Evolutionary conservation across 2,797 vertebrate genomes (phyloP).

Genomic region (Karalla daura): DNA sequence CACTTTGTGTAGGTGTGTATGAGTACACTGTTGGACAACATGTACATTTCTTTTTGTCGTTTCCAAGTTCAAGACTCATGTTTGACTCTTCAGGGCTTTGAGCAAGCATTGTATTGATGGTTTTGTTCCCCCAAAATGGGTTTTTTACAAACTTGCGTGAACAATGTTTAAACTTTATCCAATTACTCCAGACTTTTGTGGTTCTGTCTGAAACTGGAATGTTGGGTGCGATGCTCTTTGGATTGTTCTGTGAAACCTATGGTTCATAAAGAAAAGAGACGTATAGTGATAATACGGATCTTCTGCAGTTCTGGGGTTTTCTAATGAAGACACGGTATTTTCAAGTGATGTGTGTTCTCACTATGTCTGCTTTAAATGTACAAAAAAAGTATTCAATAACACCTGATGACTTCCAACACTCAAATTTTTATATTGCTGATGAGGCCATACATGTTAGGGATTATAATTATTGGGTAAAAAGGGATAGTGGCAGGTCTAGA

Average conservation of each 20-base stretch:
- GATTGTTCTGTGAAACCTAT: neutral
- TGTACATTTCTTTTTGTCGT: slow-evolving; percentile 17
- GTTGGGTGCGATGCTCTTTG: neutral
- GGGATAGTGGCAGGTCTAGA: too few species aligned
- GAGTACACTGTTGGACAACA: neutral
- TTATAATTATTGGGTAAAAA: too few species aligned
- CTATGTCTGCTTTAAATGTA: too few species aligned
- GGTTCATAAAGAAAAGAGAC: too few species aligned
- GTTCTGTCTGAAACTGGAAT: slow-evolving; percentile 8
- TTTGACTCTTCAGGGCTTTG: slow-evolving; percentile 13
- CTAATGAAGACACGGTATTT: neutral
- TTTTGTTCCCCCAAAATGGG: slow-evolving; percentile 25
- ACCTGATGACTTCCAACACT: too few species aligned
- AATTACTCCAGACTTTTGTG: slow-evolving; percentile 8
- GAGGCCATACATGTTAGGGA: too few species aligned
- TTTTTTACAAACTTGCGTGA: slow-evolving; percentile 56
- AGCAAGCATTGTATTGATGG: slow-evolving; percentile 8
- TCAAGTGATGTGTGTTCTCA: neutral
- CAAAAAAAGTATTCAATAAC: too few species aligned
- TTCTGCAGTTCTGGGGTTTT: neutral
- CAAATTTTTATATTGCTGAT: too few species aligned
- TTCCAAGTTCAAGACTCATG: slow-evolving; percentile 18
- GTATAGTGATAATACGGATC: neutral
- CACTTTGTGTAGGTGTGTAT: slow-evolving; percentile 20
- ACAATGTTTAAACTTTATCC: slow-evolving; percentile 48